phyloP scores from a whole-genome alignment of 2,113 vertebrate species.

The Recurvirostra avosetta region DNA sequence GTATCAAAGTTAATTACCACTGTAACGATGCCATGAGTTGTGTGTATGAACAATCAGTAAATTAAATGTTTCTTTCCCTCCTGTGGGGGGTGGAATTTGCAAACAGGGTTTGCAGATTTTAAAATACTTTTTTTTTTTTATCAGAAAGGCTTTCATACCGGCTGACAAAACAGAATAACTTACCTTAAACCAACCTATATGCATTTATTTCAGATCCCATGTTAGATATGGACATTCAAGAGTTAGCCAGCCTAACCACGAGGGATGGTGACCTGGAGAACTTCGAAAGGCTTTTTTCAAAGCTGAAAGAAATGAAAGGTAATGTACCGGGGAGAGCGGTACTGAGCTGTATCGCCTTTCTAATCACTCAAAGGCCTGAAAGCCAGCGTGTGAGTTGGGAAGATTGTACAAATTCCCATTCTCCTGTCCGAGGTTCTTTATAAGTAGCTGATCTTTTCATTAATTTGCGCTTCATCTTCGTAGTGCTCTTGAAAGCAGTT shows the following conservation, averaged over 20 bases:
- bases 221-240: constrained; percentile 92
- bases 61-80: background rate
- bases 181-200: background rate
- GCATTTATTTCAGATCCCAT: constrained; percentile 78
- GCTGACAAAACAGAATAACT: background rate
- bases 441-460: background rate
- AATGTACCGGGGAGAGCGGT: fast-evolving
- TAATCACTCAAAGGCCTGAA: background rate
- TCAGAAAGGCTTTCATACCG: background rate
- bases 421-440: background rate
- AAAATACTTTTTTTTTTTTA: background rate
- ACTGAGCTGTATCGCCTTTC: background rate
- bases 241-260: constrained; percentile 92
- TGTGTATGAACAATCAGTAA: background rate
- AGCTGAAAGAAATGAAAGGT: constrained; percentile 99
- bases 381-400: background rate
- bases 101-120: background rate
- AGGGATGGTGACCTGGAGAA: constrained; percentile 91
- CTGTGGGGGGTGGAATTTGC: background rate
- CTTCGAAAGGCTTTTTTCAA: constrained; percentile 93
- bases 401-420: background rate
- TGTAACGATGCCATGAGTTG: background rate
- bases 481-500: background rate
- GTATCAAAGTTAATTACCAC: background rate
- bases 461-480: background rate